Conservation (phyloP, 30 jellyfish, hydroid and myxozoan genomes). For the Hydra vulgaris region DNA sequence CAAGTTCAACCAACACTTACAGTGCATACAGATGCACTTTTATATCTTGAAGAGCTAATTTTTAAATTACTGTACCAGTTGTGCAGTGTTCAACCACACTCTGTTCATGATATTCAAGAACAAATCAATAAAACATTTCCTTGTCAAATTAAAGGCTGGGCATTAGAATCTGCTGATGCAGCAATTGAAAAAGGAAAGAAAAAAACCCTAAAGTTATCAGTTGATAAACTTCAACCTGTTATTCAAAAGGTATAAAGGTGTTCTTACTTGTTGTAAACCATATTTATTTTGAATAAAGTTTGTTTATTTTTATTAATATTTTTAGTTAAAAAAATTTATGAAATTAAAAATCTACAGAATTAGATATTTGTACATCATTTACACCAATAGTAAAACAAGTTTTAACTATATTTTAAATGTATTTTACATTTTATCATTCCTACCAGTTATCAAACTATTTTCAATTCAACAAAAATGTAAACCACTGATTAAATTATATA, state of each 20-base stretch:
- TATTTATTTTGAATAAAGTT: too few species aligned
- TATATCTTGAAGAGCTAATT: constrained; percentile 70
- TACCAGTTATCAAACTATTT: too few species aligned
- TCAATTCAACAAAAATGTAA: too few species aligned
- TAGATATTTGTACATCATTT: too few species aligned
- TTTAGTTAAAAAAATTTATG: too few species aligned
- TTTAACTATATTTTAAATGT: too few species aligned
- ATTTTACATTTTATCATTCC: too few species aligned
- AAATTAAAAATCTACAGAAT: too few species aligned
- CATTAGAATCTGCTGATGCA: constrained; percentile 70
- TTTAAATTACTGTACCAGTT: constrained; percentile 58
- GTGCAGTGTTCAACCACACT: constrained; percentile 54
- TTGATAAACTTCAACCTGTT: constrained; percentile 71
- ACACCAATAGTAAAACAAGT: too few species aligned
- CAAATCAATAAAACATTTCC: constrained; percentile 72
- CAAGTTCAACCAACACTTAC: constrained; percentile 84
- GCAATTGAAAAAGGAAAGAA: constrained; percentile 79
- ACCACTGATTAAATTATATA: too few species aligned
- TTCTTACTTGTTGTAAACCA: background rate
- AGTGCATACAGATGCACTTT: constrained; percentile 67
- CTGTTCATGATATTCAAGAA: constrained; percentile 69
- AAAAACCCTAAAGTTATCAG: constrained; percentile 58
- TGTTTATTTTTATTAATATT: too few species aligned
- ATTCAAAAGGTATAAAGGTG: constrained; percentile 59
- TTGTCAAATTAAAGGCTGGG: constrained; percentile 82